Percentiles rank a stretch among this genome's conserved stretches.
These are phyloP conservation scores for Pseudotriccus pelzelni DNA, from an alignment of 2,797 vertebrate genomes.

Conservation along the genomic window DNA sequence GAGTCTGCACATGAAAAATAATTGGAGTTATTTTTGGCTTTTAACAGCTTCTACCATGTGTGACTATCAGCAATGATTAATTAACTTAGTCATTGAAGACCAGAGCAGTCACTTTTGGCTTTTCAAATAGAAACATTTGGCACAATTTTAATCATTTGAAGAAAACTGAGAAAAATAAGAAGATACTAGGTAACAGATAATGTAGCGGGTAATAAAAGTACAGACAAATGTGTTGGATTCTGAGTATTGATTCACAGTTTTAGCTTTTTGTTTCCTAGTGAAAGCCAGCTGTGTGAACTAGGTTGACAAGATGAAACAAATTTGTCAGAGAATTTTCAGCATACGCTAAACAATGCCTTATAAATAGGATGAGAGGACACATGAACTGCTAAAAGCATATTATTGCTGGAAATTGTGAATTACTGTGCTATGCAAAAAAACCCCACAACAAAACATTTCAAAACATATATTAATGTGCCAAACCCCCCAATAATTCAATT, in stretches of 20 bases:
- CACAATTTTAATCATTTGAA: background rate
- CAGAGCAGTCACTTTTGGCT: background rate
- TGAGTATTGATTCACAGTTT: background rate
- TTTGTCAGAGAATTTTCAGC: background rate
- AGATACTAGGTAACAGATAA: background rate
- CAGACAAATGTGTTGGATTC: background rate
- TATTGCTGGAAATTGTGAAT: background rate
- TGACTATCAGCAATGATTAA: background rate
- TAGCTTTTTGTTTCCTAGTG: background rate
- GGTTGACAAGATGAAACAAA: background rate
- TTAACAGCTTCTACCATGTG: background rate
- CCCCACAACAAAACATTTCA: background rate
- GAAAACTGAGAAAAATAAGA: background rate
- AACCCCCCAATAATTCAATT: background rate
- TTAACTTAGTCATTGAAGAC: background rate
- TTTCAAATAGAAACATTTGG: background rate
- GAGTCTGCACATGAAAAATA: background rate
- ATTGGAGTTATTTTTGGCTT: background rate
- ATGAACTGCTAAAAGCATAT: background rate
- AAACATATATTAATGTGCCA: background rate
- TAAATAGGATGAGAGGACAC: background rate
- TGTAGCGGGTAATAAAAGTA: background rate
- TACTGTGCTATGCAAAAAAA: background rate
- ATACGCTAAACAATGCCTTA: background rate
- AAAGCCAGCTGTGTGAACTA: background rate